These are phyloP conservation scores for Potorous gilbertii DNA, from an alignment of 2,797 vertebrate genomes.

Conservation along the genomic window DNA sequence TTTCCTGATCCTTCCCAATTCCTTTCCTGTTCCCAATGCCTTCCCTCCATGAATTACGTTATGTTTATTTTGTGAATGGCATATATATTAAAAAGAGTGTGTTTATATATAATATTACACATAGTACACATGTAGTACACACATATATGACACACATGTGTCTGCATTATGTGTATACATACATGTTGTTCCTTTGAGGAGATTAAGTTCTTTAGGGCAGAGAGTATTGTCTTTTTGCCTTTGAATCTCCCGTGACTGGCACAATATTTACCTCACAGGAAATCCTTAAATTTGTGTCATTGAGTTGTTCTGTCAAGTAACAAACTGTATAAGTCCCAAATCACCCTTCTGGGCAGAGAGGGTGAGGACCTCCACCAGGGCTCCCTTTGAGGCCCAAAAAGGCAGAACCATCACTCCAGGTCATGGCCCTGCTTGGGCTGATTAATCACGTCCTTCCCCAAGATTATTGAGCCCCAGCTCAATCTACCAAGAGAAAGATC, in stretches of 20 bases:
- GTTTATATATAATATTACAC: too few relatives aligned
- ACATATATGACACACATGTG: too few relatives aligned
- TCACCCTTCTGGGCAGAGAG: too few relatives aligned
- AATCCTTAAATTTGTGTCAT: background rate
- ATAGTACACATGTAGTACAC: too few relatives aligned
- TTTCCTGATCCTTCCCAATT: background rate
- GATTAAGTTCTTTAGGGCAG: too few relatives aligned
- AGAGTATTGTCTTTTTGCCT: too few relatives aligned
- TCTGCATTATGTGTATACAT: too few relatives aligned
- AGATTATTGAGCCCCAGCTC: slow-evolving; percentile 46
- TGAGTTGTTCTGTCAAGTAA: background rate
- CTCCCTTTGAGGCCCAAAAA: background rate
- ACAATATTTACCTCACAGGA: too few relatives aligned
- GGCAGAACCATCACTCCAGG: background rate
- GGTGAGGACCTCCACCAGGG: background rate
- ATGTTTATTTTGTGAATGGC: background rate
- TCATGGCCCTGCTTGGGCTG: background rate
- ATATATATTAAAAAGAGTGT: too few relatives aligned
- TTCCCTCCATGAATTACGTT: background rate
- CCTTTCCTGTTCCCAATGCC: background rate
- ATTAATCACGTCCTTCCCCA: background rate
- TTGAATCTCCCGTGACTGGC: too few relatives aligned
- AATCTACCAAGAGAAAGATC: slow-evolving; percentile 64
- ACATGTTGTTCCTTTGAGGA: too few relatives aligned
- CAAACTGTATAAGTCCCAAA: background rate